Base-by-base conservation (phyloP, 2,113 vertebrate species). In the Carollia perspicillata region DNA sequence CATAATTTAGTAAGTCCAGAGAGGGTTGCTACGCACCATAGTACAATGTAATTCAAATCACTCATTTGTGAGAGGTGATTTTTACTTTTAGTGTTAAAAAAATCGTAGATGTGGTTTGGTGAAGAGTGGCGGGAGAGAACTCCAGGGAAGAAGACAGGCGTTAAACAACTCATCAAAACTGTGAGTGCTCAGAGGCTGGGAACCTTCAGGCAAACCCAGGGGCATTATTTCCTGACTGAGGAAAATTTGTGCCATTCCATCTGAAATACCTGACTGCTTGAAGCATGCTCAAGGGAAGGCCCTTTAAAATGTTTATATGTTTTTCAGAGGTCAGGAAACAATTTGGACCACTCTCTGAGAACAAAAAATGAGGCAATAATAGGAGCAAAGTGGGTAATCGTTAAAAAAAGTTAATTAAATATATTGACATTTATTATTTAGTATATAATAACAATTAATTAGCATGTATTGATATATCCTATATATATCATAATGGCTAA, bases 101-200 rank as follows among this genome's bases (percentile, higher is more conserved):
- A 49, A 11, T 77, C 44, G 71, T 84, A 91, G 68, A 65, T 93
- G 10, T 58, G 53, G 18, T 28, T 58, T 79, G 18, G 26, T 93
- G 49, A 80, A 90, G 47, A 86, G 37, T 58, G 63, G 72, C 28
- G 84, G 78, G 42, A 83, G 17, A 93, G 16, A 94, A 74, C 37
- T 75, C 74, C 17, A 86, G 28, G 77, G 66, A 60, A 91, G 37
- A 14, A 83, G 66, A 81, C 10, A 85, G 44, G 78, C 91, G 75
- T 89, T 94, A 94, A 96, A 95, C 37, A 79, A 80, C 68, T 83
- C 72, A 89, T 91, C 81, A 95, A 74, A 97, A 85, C 49, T 11
- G 0, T 37, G 42, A 68, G 58, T 66, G 28, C 49, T 91, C 40
- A 86, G 47, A 94, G 47, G 4, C 44, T 84, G 22, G 66, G 51